Base-by-base conservation (phyloP, 2,888 invertebrate genomes). In the Frankliniella intonsa region DNA sequence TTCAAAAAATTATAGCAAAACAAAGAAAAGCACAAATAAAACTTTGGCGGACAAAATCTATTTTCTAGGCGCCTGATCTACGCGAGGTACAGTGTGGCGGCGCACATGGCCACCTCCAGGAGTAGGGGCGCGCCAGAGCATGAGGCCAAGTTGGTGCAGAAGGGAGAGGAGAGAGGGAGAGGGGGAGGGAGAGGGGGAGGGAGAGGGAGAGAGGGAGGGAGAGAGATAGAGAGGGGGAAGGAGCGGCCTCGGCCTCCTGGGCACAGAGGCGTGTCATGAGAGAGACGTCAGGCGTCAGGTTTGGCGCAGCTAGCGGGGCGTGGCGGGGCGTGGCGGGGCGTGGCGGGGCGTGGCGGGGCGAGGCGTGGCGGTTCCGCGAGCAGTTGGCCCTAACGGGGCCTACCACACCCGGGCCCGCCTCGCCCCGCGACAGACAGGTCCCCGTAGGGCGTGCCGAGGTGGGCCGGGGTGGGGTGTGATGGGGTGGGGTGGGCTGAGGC, bases 251-350 rank as follows among this genome's bases (percentile, higher is more conserved):
- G 55, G 62, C 62, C 62, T 62, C 62, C 19, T 38, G 62, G 14
- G 62, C 62, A 17, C 25, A 25, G 69, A 22, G 69, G 69, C 69
- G 69, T 76, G 69, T 76, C 69, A 76, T 69, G 69, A 76, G 25
- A 76, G 69, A 22, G 69, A 76, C 22, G 69, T 76, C 69, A 76
- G 69, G 69, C 69, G 69, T 76, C 69, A 76, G 69, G 22, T 76
- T 12, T 76, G 25, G n/a, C 62, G 19, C 38, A 38, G 38, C 38
- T 38, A 22, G 22, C 69, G 69, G 69, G 69, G 69, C 69, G 69
- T 22, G 69, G 69, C 69, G 69, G 0, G 69, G 69, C 69, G 69
- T 22, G 11, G 25, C 22, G 69, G 12, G 69, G 69, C 69, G 12
- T 22, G 55, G 22, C 25, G 69, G 69, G 69, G 69, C 25, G 69